Conservation (phyloP, 2,888 invertebrate genomes). For the Mantis religiosa region DNA sequence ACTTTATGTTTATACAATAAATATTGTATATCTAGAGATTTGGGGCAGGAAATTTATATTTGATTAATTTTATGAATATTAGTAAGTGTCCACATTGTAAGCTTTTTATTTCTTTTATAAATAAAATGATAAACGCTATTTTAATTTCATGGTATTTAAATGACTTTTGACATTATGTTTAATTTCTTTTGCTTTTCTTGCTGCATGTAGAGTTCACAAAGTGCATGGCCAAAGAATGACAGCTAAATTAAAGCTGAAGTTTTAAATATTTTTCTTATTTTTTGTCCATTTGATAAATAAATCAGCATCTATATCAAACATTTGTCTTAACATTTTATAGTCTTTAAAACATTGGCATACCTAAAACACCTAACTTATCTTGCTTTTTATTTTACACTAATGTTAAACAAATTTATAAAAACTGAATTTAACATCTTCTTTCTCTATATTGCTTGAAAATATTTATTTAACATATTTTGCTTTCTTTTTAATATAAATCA, state of each 20-base stretch:
- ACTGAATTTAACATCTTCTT: not conserved
- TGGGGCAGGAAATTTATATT: not conserved
- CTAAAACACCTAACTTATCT: not conserved
- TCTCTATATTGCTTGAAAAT: not conserved
- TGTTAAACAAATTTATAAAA: not conserved
- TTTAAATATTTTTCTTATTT: not conserved
- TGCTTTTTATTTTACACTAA: not conserved
- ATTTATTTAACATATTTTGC: not conserved
- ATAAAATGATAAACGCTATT: not conserved
- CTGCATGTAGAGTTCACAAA: not conserved
- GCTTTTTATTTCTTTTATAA: too few relatives aligned
- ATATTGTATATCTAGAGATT: not conserved
- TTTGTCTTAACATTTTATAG: not conserved
- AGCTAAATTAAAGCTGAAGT: not conserved
- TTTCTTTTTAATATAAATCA: not conserved
- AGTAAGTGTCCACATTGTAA: not conserved
- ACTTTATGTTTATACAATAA: too few relatives aligned
- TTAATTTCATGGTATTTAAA: not conserved
- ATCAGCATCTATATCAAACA: not conserved
- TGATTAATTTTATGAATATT: not conserved
- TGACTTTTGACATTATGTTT: not conserved
- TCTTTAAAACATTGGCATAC: too few relatives aligned
- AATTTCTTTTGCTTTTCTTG: not conserved
- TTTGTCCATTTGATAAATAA: not conserved
- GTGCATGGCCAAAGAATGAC: not conserved